Conservation (phyloP, 2,113 vertebrate species). For the Nestor notabilis region DNA sequence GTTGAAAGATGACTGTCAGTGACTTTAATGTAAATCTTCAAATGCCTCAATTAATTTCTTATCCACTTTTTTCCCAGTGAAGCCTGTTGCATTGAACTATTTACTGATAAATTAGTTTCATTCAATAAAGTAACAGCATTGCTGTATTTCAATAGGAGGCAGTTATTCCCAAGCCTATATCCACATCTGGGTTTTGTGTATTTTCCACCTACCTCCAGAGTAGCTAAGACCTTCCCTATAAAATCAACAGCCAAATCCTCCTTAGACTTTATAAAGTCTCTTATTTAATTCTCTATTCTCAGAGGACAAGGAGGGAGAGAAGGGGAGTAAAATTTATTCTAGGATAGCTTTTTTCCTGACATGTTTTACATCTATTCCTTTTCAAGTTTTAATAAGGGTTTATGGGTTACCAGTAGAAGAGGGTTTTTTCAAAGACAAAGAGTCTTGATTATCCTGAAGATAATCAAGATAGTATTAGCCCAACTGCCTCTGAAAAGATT, state of each 20-base stretch:
- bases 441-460: background rate
- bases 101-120: background rate
- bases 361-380: background rate
- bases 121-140: background rate
- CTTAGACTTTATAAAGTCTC: background rate
- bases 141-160: background rate
- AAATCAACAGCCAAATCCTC: background rate
- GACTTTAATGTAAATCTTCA: background rate
- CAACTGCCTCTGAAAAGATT: background rate
- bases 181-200: background rate
- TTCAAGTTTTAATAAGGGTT: background rate
- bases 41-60: background rate
- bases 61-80: background rate
- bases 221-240: background rate
- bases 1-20: background rate
- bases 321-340: background rate
- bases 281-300: background rate
- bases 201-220: background rate
- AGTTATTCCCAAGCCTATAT: background rate
- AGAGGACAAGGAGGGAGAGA: background rate
- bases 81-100: background rate
- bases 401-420: background rate
- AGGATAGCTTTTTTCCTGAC: background rate
- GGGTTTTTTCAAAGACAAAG: background rate
- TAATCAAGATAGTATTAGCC: background rate